Base-by-base conservation (phyloP, 2,797 vertebrate species). In the Pseudocheirus occidentalis region DNA sequence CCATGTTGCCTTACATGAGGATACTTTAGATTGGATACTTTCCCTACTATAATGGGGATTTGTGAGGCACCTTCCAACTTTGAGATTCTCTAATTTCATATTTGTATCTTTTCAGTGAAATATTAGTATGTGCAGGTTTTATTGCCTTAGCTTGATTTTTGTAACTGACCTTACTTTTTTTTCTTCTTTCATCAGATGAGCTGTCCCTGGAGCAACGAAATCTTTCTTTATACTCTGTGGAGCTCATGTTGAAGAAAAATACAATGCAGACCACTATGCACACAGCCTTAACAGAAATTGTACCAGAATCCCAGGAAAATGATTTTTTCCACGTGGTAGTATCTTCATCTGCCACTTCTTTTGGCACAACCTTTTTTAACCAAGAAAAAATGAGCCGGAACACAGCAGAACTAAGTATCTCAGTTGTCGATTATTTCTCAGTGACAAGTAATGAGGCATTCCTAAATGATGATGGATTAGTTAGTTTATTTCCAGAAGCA, bases 401-500 rank as follows among this genome's bases (percentile, higher is more conserved):
- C 87, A 92, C 97, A 92, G 97, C 91, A 73, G 97, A 93, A 90
- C 98, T 73, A 96, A 97, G 93, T 91, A 31, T 34, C 0, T 97
- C 92, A 0, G 57, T 90, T 93, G 97, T 96, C 21, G 96, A 96
- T 89, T 91, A 97, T 13, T 92, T 92, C 95, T 97, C 98, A 0
- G 12, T 98, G 96, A 97, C 91, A 7, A 98, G 98, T 96, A 98
- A 97, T 0, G 98, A 98, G 91, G 98, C 96, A 21, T 96, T 97
- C 92, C 21, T 98, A 2, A 97, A 95, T n/a, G 98, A 97, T 0
- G 54, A 98, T 34, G 97, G 98, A 91, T 98, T 98, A 97, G 97
- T 98, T 94, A 98, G 98, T 97, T 98, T 98, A 1, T 94, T 98
- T 97, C 98, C 98, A 58, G 98, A 98, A 91, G 92, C 95, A 59